A percentile compares a stretch with the other conserved stretches of the same genome.
Evolutionary conservation across 2,888 invertebrate species (phyloP).

Genomic region (Oscheius sp.): DNA sequence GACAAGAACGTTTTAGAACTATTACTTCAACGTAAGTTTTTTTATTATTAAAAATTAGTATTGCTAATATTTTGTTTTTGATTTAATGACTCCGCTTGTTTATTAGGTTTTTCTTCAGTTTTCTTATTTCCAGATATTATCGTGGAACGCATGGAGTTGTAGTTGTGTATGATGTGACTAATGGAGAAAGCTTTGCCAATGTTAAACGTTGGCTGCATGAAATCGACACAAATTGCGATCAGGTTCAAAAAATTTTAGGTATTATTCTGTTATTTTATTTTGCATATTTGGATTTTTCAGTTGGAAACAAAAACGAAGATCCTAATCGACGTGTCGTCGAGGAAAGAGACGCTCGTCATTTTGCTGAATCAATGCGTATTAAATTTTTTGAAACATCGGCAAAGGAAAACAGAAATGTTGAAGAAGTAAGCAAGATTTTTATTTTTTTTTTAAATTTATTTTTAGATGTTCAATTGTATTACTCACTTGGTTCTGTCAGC

Average conservation of each 20-base stretch:
- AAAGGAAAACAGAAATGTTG: conserved; percentile 98
- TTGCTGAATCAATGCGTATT: conserved; percentile 96
- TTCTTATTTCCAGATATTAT: conserved; percentile 81
- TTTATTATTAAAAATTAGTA: no score
- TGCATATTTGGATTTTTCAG: conserved; percentile 73
- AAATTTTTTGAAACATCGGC: conserved; percentile 97
- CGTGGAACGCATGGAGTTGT: conserved; percentile 99
- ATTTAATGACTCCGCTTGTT: background rate
- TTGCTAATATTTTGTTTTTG: no score
- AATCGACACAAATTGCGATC: conserved; percentile 99
- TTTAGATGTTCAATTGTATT: conserved; percentile 82
- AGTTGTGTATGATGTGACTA: conserved; percentile 98
- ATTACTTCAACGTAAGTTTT: conserved; percentile 89
- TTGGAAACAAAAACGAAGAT: conserved; percentile 96
- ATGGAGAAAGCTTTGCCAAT: conserved; percentile 98
- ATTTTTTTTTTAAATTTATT: background rate
- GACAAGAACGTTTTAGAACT: conserved; percentile 95
- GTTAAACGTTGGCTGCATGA: conserved; percentile 99
- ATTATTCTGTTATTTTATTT: background rate
- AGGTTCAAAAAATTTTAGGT: conserved; percentile 70
- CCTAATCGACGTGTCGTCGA: conserved; percentile 94
- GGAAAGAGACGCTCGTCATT: conserved; percentile 94
- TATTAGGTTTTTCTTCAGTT: background rate
- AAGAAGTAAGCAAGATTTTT: conserved; percentile 84
- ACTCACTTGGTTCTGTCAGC: conserved; percentile 86